phyloP scores from a whole-genome alignment of 2,797 vertebrate genomes.

The Malacoraja senta region DNA sequence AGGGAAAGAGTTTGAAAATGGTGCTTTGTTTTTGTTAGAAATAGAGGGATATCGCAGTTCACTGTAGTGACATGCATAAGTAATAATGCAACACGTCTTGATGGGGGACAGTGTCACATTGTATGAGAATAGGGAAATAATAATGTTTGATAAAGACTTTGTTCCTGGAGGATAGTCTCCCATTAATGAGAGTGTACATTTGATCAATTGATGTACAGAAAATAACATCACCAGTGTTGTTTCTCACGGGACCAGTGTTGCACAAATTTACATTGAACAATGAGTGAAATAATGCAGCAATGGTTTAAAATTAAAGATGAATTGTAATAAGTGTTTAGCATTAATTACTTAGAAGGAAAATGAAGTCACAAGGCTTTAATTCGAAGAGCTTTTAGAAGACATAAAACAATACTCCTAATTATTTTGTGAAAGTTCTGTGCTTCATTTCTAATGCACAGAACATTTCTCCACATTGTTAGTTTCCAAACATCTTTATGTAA shows the following conservation, averaged over 20 bases:
- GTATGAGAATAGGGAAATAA: neutral
- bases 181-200: neutral
- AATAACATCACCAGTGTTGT: neutral
- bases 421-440: neutral
- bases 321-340: neutral
- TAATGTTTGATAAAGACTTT: neutral
- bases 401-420: neutral
- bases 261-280: neutral
- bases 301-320: neutral
- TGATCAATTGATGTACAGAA: neutral
- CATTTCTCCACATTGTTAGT: neutral
- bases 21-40: neutral
- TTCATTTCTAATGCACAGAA: neutral
- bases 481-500: slow-evolving; percentile 13
- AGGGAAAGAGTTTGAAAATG: neutral
- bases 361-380: neutral
- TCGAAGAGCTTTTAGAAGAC: neutral
- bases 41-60: neutral
- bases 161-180: neutral
- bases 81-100: neutral
- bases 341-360: neutral
- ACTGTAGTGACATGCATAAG: neutral
- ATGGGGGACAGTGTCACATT: neutral
- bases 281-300: neutral
- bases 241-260: neutral